Conservation (phyloP, 2,797 vertebrate genomes). For the Hydrocynus forskahlii region DNA sequence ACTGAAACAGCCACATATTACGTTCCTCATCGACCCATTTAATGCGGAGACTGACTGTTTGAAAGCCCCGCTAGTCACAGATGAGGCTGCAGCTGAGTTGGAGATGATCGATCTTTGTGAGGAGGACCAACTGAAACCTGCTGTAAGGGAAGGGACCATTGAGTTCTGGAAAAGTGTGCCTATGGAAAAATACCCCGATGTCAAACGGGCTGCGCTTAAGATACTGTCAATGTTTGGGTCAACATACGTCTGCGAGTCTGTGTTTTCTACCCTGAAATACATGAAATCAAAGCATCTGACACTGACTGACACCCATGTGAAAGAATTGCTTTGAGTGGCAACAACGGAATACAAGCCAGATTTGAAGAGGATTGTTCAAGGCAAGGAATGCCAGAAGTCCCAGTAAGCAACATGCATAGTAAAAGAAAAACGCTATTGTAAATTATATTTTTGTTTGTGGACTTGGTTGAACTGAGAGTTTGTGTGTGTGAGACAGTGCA, state of each 20-base stretch:
- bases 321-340: constrained; percentile 33
- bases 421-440: too few relatives aligned
- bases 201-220: constrained; percentile 47
- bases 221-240: constrained; percentile 42
- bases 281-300: constrained; percentile 49
- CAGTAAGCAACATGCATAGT: constrained; percentile 7
- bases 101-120: constrained; percentile 54
- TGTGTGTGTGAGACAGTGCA: too few relatives aligned
- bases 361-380: constrained; percentile 23
- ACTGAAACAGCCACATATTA: constrained; percentile 59
- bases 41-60: constrained; percentile 52
- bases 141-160: constrained; percentile 47
- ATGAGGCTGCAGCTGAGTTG: constrained; percentile 29
- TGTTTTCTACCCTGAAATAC: constrained; percentile 46
- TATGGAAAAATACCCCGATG: constrained; percentile 48
- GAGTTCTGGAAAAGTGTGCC: constrained; percentile 56
- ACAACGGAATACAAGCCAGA: constrained; percentile 37
- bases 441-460: too few relatives aligned
- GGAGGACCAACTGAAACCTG: constrained; percentile 49
- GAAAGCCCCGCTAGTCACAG: constrained; percentile 51
- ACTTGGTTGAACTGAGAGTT: too few relatives aligned
- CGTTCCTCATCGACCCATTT: constrained; percentile 51
- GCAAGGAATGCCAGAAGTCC: constrained; percentile 22
- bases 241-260: constrained; percentile 36
- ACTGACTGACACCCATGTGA: constrained; percentile 46